Base-by-base conservation (phyloP, 2,113 vertebrate species). In the Gallinago media region DNA sequence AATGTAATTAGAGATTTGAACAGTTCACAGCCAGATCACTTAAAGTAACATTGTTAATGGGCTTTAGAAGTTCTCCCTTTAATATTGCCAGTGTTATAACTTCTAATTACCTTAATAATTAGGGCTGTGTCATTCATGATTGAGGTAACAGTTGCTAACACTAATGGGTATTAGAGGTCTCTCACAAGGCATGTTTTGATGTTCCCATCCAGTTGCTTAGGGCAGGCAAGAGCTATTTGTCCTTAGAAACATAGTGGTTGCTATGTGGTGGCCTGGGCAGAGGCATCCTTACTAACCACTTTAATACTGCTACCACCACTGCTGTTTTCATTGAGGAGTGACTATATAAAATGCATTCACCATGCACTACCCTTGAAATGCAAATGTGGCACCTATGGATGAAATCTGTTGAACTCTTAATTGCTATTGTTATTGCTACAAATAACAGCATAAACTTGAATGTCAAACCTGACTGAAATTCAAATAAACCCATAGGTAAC, bases 1-100 rank as follows among this genome's bases (percentile, higher is more conserved):
- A 99, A 99, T 98, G 98, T 99, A 99, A 98, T 99, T 99, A 99
- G 99, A 98, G 98, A 99, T 98, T 99, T 99, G 99, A 99, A 98
- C 98, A 99, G 98, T 98, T 99, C 98, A 98, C 98, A 99, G 99
- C 98, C 98, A 98, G 98, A 99, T 99, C 98, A 99, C 99, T 99
- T 99, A 99, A 99, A 99, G 99, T 98, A 98, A 98, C 98, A 97
- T 98, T 99, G 99, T 99, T 99, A 99, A 99, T 99, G 98, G 99
- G 98, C 98, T 98, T 98, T 98, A 98, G 97, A 98, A 97, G 98
- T 98, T 98, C 98, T 98, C 97, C 96, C 98, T 98, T 98, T 98
- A 98, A 98, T 98, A 98, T 97, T 98, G 98, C 98, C 98, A 98
- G 98, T 98, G 98, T 99, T 98, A 98, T 99, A 99, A 99, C 98